Percentiles rank a stretch among this genome's conserved stretches.
Conservation (phyloP, 2,888 invertebrate genomes). For the Agrotis exclamationis region DNA sequence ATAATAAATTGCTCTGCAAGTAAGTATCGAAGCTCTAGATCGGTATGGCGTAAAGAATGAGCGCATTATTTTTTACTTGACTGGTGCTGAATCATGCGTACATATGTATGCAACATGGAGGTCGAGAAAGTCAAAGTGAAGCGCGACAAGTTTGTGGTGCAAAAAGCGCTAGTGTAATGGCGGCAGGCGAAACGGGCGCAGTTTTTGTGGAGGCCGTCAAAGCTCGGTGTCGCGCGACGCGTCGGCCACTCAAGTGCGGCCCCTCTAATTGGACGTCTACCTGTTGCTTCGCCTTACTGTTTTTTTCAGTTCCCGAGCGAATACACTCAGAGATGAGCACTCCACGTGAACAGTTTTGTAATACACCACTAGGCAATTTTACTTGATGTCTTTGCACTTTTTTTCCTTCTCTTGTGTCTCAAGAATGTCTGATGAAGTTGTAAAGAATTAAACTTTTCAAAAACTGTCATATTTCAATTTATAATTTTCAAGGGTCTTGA, state of each 20-base stretch:
- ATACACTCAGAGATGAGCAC: constrained; percentile 80
- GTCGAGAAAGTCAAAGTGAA: constrained; percentile 84
- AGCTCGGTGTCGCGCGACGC: constrained; percentile 86
- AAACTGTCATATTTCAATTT: neutral
- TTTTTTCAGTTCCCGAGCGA: constrained; percentile 80
- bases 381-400: constrained; percentile 51
- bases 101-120: constrained; percentile 73
- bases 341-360: constrained; percentile 83
- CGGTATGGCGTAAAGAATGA: constrained; percentile 10
- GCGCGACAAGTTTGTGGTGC: constrained; percentile 81
- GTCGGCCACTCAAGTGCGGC: constrained; percentile 84
- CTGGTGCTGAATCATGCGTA: constrained; percentile 53
- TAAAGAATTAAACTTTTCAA: constrained; percentile 1
- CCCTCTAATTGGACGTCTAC: constrained; percentile 90
- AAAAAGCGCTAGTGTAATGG: constrained; percentile 84
- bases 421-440: constrained; percentile 31
- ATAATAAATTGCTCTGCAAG: constrained; percentile 49
- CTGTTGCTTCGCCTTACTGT: constrained; percentile 87
- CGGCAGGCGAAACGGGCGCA: constrained; percentile 84
- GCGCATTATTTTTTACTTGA: constrained; percentile 31
- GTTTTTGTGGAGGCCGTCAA: constrained; percentile 87
- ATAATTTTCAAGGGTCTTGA: neutral
- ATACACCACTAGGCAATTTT: constrained; percentile 75
- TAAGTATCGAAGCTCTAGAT: constrained; percentile 43
- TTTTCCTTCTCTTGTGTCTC: constrained; percentile 23